Evolutionary conservation across 37 sponge, comb jelly and placozoan species (phyloP).

Genomic region (Halisarca cf. caerulea): DNA sequence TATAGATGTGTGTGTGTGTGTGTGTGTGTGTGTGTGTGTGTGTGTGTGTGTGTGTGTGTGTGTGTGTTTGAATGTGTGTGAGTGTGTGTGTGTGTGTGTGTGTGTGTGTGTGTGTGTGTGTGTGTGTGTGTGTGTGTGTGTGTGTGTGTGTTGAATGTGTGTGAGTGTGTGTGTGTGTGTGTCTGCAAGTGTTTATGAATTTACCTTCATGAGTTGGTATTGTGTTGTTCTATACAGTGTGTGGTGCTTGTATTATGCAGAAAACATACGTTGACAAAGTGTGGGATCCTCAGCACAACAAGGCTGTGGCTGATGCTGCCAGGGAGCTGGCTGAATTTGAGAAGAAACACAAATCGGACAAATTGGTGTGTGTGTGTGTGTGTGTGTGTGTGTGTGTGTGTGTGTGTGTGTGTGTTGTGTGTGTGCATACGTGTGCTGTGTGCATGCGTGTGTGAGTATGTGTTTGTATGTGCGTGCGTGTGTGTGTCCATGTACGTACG

Average conservation of each 20-base stretch:
- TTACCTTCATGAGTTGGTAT: too few relatives aligned
- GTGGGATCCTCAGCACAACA: constrained; percentile 66
- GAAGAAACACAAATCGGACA: constrained; percentile 9
- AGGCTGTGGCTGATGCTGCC: constrained; percentile 36
- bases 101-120: background rate
- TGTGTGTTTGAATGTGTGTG: too few relatives aligned
- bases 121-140: background rate
- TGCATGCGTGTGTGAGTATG: background rate
- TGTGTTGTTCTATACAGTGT: too few relatives aligned
- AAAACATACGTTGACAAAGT: constrained; percentile 23
- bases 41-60: background rate
- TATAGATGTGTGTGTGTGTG: background rate
- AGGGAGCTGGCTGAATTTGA: constrained; percentile 60
- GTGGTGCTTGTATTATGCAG: too few relatives aligned
- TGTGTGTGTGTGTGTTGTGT: background rate
- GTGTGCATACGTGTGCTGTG: background rate
- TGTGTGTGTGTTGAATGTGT: background rate
- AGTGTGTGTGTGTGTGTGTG: too few relatives aligned
- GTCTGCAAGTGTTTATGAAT: too few relatives aligned
- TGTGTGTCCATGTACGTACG: background rate
- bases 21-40: background rate
- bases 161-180: background rate
- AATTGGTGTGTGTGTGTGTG: background rate
- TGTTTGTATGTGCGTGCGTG: background rate
- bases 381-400: too few relatives aligned